phyloP scores from a whole-genome alignment of 2,797 vertebrate species.

The Chiloscyllium punctatum region DNA sequence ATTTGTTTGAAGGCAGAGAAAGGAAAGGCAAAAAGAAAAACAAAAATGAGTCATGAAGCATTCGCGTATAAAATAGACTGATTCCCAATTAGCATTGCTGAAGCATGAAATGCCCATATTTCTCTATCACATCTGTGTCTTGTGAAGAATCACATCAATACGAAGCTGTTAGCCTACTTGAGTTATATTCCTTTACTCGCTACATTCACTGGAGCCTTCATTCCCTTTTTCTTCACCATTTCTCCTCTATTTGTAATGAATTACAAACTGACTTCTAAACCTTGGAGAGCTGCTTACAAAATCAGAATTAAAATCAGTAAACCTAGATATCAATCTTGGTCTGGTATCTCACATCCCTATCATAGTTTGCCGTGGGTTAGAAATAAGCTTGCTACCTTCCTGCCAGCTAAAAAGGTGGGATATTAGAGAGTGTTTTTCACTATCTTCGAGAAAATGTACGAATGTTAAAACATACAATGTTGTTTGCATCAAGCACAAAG shows the following conservation, averaged over 20 bases:
- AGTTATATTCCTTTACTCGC: not conserved
- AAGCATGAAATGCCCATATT: not conserved
- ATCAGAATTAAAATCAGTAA: not conserved
- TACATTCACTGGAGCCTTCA: not conserved
- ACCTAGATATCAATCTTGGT: not conserved
- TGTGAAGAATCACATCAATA: not conserved
- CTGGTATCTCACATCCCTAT: not conserved
- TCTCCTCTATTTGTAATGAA: not conserved
- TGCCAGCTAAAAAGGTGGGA: not conserved
- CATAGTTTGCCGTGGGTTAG: not conserved
- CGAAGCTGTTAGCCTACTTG: not conserved
- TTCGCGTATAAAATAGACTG: not conserved
- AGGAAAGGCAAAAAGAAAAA: too few relatives aligned
- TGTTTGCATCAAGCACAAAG: not conserved
- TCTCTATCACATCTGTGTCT: not conserved
- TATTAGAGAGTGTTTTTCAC: not conserved
- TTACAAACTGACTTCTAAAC: not conserved
- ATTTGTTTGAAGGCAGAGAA: not conserved
- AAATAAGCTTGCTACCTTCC: not conserved
- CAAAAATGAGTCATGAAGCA: not conserved
- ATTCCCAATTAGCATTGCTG: not conserved
- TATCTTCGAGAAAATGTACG: not conserved
- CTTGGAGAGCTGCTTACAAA: not conserved
- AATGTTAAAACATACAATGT: not conserved
- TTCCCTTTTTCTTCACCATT: not conserved